Conservation (phyloP, 2,888 invertebrate species). For the Thecophora atra region DNA sequence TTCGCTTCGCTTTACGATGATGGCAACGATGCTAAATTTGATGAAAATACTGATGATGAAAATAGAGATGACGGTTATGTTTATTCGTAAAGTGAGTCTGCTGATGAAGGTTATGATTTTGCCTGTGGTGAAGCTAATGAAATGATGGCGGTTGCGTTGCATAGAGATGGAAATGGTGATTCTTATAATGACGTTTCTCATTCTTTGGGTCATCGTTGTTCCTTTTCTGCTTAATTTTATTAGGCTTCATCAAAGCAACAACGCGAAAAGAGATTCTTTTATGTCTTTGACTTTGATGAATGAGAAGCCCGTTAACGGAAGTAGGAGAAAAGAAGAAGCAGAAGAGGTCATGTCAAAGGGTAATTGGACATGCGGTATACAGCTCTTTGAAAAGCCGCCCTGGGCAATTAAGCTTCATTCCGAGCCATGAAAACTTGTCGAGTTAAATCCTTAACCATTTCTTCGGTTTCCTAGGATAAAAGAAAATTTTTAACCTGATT, state of each 20-base stretch:
- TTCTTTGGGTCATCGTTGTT: neutral
- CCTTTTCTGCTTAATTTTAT: conserved; percentile 30
- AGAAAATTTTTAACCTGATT: too few species aligned
- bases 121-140: neutral
- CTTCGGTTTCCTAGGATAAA: too few species aligned
- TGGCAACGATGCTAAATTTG: neutral
- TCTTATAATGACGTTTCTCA: neutral
- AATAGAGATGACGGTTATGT: neutral
- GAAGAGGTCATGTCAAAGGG: neutral
- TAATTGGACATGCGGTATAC: too few species aligned
- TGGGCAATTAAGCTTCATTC: too few species aligned
- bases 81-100: neutral
- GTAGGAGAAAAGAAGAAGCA: too few species aligned
- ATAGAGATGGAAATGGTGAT: neutral
- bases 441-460: too few species aligned
- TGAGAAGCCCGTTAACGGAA: neutral
- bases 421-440: too few species aligned
- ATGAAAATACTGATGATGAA: neutral
- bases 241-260: conserved; percentile 29
- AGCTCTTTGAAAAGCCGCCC: too few species aligned
- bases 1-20: neutral
- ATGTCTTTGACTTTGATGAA: conserved; percentile 29
- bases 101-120: neutral
- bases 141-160: neutral
- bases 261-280: conserved; percentile 1